Evolutionary conservation across 1,140 invertebrate genomes (phyloP).

Genomic region (Wasmannia auropunctata): DNA sequence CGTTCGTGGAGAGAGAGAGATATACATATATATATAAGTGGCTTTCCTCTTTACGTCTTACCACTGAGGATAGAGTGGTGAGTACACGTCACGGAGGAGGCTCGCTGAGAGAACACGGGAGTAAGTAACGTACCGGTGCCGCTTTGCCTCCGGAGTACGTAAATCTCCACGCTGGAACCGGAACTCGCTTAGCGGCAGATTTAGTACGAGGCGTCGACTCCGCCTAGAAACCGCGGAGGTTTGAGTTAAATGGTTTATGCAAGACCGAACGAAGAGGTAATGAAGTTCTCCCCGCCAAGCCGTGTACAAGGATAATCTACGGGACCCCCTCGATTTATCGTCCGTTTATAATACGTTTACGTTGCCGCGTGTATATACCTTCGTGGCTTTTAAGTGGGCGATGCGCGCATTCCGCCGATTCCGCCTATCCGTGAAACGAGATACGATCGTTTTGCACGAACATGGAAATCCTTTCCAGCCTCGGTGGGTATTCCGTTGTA

Average conservation of each 20-base stretch:
- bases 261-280: slow-evolving; percentile 85
- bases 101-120: slow-evolving; percentile 62
- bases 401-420: slow-evolving; percentile 41
- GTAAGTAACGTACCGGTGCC: slow-evolving; percentile 64
- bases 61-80: slow-evolving; percentile 48
- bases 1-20: slow-evolving; percentile 10
- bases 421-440: slow-evolving; percentile 20
- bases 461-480: slow-evolving; percentile 11
- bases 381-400: slow-evolving; percentile 43
- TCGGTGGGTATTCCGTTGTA: background rate
- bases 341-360: slow-evolving; percentile 82
- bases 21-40: background rate
- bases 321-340: slow-evolving; percentile 81
- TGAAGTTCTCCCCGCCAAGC: slow-evolving; percentile 80
- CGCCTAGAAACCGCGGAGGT: slow-evolving; percentile 83
- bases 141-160: slow-evolving; percentile 78
- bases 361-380: slow-evolving; percentile 8
- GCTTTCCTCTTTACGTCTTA: slow-evolving; percentile 35
- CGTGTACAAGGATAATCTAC: slow-evolving; percentile 82
- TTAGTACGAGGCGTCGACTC: slow-evolving; percentile 82
- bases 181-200: slow-evolving; percentile 82
- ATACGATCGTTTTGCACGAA: slow-evolving; percentile 9
- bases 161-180: slow-evolving; percentile 79
- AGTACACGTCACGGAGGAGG: slow-evolving; percentile 49
- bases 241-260: slow-evolving; percentile 85